Base-by-base conservation (phyloP, 2,113 vertebrate species). In the Sturnus vulgaris region DNA sequence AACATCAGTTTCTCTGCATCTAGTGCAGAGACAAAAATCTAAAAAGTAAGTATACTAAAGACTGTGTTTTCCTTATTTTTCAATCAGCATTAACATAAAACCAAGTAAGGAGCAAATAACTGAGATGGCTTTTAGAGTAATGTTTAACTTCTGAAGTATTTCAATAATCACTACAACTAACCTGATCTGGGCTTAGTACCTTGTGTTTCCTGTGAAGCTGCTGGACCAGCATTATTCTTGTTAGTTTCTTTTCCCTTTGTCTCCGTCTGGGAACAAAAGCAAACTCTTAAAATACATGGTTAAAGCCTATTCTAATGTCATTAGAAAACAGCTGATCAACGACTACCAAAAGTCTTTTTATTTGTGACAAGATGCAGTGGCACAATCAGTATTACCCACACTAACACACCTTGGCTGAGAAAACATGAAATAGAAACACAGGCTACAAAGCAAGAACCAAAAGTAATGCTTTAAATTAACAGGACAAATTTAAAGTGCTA, bases 171-270 rank as follows among this genome's bases (percentile, higher is more conserved):
- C 25, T 35, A 31, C 31, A 66, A 97, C 95, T 40, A 57, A 98
- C 97, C 98, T 91, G 97, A 91, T 97, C 95, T 98, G 20, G 95
- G 81, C 70, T 98, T 97, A 73, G 96, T 97, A 91, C 93, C 97
- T 90, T 97, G 97, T 14, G 83, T 97, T 47, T 98, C 97, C 88
- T 97, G 95, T 40, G 96, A 95, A 95, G 95, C 93, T 1, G 44
- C 93, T 15, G 98, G 86, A 86, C 85, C 88, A 82, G 89, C 82
- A 40, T 91, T 97, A 68, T 72, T 97, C 95, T 97, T 98, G 33
- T 94, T 94, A 52, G 97, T 90, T 96, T 98, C 98, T 94, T 98
- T 97, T 96, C 93, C 98, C 97, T 98, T 98, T 82, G 97, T 95
- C 77, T 98, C 98, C 33, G 85, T 68, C 98, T 98, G 75, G 59